Evolutionary conservation across 2,113 vertebrate genomes (phyloP).

Genomic region (Leiothrix lutea): DNA sequence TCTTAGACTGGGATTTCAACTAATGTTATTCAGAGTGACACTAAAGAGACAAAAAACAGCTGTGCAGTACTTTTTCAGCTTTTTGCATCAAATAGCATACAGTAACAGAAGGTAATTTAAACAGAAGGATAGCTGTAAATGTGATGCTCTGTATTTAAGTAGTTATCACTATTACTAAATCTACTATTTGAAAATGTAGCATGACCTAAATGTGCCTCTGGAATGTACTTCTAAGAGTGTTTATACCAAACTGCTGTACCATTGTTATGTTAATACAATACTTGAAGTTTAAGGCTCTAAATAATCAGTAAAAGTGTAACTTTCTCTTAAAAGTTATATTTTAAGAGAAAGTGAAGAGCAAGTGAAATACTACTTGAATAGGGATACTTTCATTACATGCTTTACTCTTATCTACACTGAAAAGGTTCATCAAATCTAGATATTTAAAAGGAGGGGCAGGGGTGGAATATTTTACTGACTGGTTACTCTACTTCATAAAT

Average conservation of each 20-base stretch:
- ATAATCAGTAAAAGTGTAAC: not conserved
- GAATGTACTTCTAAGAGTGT: not conserved
- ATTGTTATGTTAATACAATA: not conserved
- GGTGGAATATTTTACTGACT: not conserved
- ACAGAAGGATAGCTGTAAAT: not conserved
- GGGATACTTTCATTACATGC: not conserved
- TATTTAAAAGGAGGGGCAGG: not conserved
- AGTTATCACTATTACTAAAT: not conserved
- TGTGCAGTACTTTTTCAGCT: not conserved
- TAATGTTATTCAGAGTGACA: not conserved
- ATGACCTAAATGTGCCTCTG: not conserved
- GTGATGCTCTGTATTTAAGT: not conserved
- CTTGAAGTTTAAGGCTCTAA: not conserved
- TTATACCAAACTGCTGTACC: not conserved
- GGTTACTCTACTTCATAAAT: not conserved
- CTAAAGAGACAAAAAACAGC: not conserved
- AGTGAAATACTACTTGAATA: not conserved
- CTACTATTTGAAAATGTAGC: not conserved
- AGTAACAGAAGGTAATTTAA: not conserved
- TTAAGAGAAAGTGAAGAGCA: not conserved
- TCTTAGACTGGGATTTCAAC: not conserved
- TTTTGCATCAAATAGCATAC: not conserved
- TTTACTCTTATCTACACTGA: not conserved
- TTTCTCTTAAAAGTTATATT: not conserved
- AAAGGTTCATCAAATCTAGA: not conserved